Base-by-base conservation (phyloP, 2,797 vertebrate genomes). In the Gallinago solitaria region DNA sequence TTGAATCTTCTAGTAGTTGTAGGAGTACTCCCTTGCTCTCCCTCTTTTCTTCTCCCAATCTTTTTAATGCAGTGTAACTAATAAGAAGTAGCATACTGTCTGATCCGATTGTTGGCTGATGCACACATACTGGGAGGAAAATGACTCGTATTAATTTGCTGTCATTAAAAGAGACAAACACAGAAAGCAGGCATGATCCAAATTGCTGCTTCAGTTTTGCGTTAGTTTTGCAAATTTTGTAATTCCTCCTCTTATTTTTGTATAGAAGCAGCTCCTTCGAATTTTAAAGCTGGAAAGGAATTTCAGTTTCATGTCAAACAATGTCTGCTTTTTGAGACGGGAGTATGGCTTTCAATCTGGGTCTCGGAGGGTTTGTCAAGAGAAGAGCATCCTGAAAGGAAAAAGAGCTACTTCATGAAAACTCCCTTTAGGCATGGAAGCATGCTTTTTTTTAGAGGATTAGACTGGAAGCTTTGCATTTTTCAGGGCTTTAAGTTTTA, bases 41-140 rank as follows among this genome's bases (percentile, higher is more conserved):
- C 47, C 67, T 54, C 30, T 83, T 75, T 75, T 59, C 30, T 7
- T 67, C n/a, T 88, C 70, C 59, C 45, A 61, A 16, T 76, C 24
- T 82, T 96, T 95, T 94, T 86, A 93, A 75, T 71, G 48, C 90
- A 51, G 45, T 95, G 20, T 96, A 91, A 95, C 95, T 96, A 97
- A 96, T 94, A 74, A 84, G 87, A 88, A 95, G 68, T 57, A 87
- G 47, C 68, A 63, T 92, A 67, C 64, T 93, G 84, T 92, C 95
- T 95, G 89, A 86, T 78, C 69, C 33, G 3, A 89, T 97, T 88
- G 86, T 87, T 90, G 70, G 73, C 63, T 97, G 85, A 90, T 88
- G 87, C 81, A 47, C 53, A 68, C 33, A 45, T 67, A 86, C 92
- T 48, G 57, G n/a, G 85, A 95, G 76, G 63, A 90, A 91, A 88